These are phyloP conservation scores for Tetraneura akinire DNA, from an alignment of 1,140 invertebrate species.

Conservation along the genomic window DNA sequence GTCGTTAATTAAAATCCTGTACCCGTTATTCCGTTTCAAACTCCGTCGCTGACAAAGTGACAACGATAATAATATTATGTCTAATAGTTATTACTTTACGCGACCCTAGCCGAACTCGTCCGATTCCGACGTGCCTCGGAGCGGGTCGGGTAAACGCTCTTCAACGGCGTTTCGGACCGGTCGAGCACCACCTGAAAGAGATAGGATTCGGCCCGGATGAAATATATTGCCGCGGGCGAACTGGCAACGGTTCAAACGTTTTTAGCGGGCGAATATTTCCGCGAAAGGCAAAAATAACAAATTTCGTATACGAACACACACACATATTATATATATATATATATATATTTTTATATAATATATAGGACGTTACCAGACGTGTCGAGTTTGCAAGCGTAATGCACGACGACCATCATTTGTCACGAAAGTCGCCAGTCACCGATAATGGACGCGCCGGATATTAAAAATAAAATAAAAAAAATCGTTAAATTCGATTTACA, in stretches of 20 bases:
- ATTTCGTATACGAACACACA: too few relatives aligned
- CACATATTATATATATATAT: too few relatives aligned
- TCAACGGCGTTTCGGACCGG: not conserved
- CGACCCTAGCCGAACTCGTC: not conserved
- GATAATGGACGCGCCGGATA: conserved; percentile 21
- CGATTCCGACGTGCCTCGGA: not conserved
- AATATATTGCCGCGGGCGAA: conserved; percentile 3
- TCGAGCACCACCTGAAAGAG: not conserved
- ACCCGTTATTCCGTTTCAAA: not conserved
- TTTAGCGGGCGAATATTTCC: not conserved
- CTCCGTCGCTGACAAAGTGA: too few relatives aligned
- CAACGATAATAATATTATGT: too few relatives aligned
- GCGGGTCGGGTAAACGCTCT: too few relatives aligned
- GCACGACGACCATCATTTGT: conserved; percentile 5
- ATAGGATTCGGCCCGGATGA: not conserved
- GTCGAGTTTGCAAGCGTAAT: not conserved
- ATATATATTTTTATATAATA: too few relatives aligned
- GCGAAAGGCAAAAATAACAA: conserved; percentile 13
- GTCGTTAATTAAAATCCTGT: conserved; percentile 6
- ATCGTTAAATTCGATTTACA: conserved; percentile 6
- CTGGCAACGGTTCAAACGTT: conserved; percentile 22
- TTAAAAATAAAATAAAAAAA: not conserved
- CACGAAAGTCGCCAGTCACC: not conserved
- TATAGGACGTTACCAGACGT: not conserved
- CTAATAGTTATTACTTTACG: too few relatives aligned